Base-by-base conservation (phyloP, 2,888 invertebrate genomes). In the Stictocephala bisonia region DNA sequence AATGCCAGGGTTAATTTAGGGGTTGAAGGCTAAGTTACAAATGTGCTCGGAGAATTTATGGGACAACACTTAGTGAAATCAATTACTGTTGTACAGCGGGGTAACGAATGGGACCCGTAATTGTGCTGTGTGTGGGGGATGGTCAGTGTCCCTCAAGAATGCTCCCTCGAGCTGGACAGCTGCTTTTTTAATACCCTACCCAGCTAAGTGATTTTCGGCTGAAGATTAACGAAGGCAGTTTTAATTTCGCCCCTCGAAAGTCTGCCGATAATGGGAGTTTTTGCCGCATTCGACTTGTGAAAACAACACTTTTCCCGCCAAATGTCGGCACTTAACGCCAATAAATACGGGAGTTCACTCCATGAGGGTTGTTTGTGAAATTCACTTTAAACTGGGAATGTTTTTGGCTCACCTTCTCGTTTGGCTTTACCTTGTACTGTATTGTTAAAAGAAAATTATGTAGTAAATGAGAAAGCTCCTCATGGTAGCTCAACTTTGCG, bases 51-150 rank as follows among this genome's bases (percentile, higher is more conserved):
- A 53, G 53, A 66, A 76, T 76, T 76, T 76, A 76, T 76, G 72
- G 74, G 72, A 72, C 70, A 74, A 74, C 74, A 76, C 74, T 76
- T 76, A 76, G 76, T 74, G 69, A 74, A 76, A 74, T 76, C 76
- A 76, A 76, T 76, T 76, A 76, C 70, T 26, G 29, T 26, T 27
- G 40, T 64, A 51, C 66, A 48, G 53, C 51, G 53, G 64, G 66
- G 53, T 72, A 72, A 72, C 64, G 72, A 66, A 72, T 72, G 72
- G 70, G 29, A 6, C 27, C 26, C 27, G 72, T 64, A 64, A 72
- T 66, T 53, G 51, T 66, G 35, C 27, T 35, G 56, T 35, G 60
- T 44, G 22, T 31, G 41, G 71, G 60, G 60, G 51, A 27, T 44
- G 71, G 71, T 64, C 58, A 68, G 41, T 73, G 58, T 48, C 69